phyloP scores from a whole-genome alignment of 2,113 vertebrate species.

The Cnemophilus loriae region DNA sequence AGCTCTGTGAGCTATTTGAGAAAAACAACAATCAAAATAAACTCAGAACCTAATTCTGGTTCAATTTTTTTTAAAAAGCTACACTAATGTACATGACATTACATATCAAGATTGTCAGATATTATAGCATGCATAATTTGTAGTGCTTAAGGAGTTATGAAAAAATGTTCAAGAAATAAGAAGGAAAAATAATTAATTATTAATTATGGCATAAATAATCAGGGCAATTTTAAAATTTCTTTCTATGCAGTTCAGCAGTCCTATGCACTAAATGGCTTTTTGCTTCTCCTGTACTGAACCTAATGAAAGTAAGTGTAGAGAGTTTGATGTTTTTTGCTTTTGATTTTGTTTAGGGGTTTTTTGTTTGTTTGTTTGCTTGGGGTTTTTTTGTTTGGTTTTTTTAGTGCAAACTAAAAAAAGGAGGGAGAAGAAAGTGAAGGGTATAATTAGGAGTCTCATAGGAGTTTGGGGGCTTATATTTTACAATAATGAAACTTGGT shows the following conservation, averaged over 20 bases:
- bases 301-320: background rate
- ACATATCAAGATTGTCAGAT: background rate
- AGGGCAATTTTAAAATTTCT: background rate
- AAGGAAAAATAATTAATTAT: background rate
- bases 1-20: background rate
- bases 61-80: background rate
- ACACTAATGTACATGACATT: background rate
- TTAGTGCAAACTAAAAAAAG: background rate
- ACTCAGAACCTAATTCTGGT: background rate
- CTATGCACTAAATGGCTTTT: background rate
- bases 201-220: background rate
- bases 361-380: background rate
- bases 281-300: background rate
- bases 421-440: background rate
- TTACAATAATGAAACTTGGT: background rate
- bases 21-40: background rate
- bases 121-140: background rate
- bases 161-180: background rate
- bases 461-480: background rate
- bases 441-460: background rate
- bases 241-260: background rate
- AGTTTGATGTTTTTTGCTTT: background rate
- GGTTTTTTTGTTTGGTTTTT: background rate
- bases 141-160: background rate
- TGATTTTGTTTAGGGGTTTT: background rate